Percentiles rank a stretch among this genome's conserved stretches.
These are phyloP conservation scores for Drosophila baimaii DNA, from an alignment of 1,140 invertebrate species.

Conservation along the genomic window DNA sequence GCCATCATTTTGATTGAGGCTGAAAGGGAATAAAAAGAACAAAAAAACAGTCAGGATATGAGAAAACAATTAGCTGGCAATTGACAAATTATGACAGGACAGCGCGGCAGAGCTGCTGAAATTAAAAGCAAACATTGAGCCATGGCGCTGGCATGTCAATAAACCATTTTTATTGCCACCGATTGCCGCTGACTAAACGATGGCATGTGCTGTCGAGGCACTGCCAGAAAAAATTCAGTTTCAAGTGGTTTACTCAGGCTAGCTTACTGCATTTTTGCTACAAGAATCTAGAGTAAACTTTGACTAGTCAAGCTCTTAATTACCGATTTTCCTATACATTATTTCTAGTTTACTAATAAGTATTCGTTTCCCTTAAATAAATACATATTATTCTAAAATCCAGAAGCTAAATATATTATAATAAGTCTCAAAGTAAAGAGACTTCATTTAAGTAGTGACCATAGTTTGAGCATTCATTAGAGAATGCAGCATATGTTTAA, in stretches of 20 bases:
- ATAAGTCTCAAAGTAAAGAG: too few relatives aligned
- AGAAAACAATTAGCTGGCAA: slow-evolving; percentile 56
- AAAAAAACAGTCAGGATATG: not conserved
- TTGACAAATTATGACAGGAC: slow-evolving; percentile 55
- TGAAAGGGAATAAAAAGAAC: slow-evolving; percentile 24
- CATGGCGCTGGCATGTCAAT: slow-evolving; percentile 60
- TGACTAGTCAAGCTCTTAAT: too few relatives aligned
- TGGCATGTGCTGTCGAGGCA: slow-evolving; percentile 30
- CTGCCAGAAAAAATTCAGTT: not conserved
- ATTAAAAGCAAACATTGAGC: slow-evolving; percentile 65
- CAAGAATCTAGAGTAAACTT: too few relatives aligned
- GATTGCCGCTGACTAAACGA: slow-evolving; percentile 67
- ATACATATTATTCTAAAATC: too few relatives aligned
- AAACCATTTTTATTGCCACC: slow-evolving; percentile 59
- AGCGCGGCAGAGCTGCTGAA: slow-evolving; percentile 28
- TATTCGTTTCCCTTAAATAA: not conserved
- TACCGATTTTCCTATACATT: too few relatives aligned
- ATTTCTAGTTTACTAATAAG: too few relatives aligned
- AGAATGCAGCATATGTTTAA: too few relatives aligned
- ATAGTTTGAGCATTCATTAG: too few relatives aligned
- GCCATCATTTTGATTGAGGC: slow-evolving; percentile 73
- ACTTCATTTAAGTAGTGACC: too few relatives aligned
- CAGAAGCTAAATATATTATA: too few relatives aligned
- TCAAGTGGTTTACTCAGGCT: not conserved
- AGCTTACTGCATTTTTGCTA: too few relatives aligned